Evolutionary conservation across 2,113 vertebrate species (phyloP).

Genomic region (Burhinus oedicnemus): DNA sequence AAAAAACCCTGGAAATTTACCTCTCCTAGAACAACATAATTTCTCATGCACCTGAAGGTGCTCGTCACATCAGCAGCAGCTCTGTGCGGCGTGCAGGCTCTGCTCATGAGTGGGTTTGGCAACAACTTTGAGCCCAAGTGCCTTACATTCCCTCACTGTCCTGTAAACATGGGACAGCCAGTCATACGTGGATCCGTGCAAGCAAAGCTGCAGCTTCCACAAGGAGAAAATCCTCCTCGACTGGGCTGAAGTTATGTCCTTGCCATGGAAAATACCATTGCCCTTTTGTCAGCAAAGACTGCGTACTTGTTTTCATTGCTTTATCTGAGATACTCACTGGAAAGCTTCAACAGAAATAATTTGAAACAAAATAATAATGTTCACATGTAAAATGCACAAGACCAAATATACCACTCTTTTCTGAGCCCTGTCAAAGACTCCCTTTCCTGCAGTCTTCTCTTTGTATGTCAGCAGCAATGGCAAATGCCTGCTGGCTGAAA

Average conservation of each 20-base stretch:
- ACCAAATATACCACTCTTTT: neutral
- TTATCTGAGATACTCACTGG: neutral
- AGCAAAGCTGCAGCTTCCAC: neutral
- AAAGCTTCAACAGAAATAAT: neutral
- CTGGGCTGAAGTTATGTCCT: neutral
- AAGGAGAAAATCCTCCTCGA: neutral
- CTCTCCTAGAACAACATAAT: accelerated
- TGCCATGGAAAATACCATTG: accelerated
- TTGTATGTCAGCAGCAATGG: neutral
- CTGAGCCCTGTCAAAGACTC: neutral
- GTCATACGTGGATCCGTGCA: neutral
- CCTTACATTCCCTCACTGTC: neutral
- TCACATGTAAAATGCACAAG: neutral
- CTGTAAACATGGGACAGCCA: neutral
- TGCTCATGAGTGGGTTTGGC: neutral
- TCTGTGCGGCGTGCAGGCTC: neutral
- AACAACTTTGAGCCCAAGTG: neutral
- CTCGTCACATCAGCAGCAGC: neutral
- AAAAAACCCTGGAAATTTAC: neutral
- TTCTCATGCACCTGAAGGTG: neutral
- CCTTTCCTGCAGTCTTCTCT: neutral
- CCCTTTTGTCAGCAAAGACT: neutral
- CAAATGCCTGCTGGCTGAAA: neutral
- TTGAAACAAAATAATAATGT: neutral
- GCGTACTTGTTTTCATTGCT: neutral